Evolutionary conservation across 2,113 vertebrate genomes (phyloP), one percentile per base, ranked within the genome.

Genomic region (Tachuris rubrigastra): DNA sequence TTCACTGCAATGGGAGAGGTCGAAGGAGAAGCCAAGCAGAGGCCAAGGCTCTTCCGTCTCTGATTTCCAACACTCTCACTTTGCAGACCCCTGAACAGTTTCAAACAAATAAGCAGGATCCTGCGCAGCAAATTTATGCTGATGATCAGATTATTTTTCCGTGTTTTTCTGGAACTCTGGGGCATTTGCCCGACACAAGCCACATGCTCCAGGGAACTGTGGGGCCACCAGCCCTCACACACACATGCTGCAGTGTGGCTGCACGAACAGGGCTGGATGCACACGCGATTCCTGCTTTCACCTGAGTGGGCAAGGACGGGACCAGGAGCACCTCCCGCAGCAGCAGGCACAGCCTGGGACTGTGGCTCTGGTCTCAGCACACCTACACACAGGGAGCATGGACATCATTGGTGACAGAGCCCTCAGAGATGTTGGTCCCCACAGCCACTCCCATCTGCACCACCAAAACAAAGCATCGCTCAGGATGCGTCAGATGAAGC

Each of bases 371-470:
- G 31, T 28, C 72, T 46, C 4, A 1, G 77, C 75, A 85, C 1
- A 4, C 13, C 0, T 0, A 86, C 39, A n/a, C 18, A 16, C 2
- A 0, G 11, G 28, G 22, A 49, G 62, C 46, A 39, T 25, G 44
- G 49, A 44, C 50, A 44, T 10, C 1, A 2, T 22, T 8, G 39
- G 75, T 59, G 62, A 52, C 73, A 72, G 13, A 93, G 60, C 47
- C 81, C 46, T 1, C 17, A 50, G 71, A 82, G 62, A 76, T 39
- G 89, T 82, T 78, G 66, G 65, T 85, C 58, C 67, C 66, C 77
- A 55, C 60, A 33, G 95, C 90, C 95, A 93, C 96, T 95, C 89
- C 91, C 81, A 84, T 59, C 96, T 69, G 85, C 81, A 47, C 85
- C 65, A 85, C 85, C 90, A 75, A 91, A 93, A 97, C 93, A 94